Percentiles rank a stretch among this genome's conserved stretches.
These are phyloP conservation scores for Zaprionus vittiger DNA, from an alignment of 1,140 invertebrate species.

Conservation along the genomic window DNA sequence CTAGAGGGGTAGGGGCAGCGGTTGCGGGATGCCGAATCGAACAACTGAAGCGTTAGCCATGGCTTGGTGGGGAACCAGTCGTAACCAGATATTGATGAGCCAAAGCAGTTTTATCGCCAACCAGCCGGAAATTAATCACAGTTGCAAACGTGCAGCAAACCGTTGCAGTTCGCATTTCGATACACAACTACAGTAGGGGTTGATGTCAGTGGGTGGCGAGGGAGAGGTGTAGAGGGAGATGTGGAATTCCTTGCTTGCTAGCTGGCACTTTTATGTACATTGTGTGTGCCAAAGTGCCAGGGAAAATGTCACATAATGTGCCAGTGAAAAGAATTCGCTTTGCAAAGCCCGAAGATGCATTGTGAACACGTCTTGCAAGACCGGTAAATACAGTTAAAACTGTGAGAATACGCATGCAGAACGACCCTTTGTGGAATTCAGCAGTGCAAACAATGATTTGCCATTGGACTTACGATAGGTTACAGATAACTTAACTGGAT, in stretches of 20 bases:
- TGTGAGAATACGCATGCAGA: not conserved
- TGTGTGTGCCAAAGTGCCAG: not conserved
- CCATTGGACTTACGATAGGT: not conserved
- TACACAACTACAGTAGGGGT: slow-evolving; percentile 17
- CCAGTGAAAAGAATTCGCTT: not conserved
- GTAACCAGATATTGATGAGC: slow-evolving; percentile 65
- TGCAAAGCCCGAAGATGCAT: not conserved
- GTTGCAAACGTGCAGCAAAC: slow-evolving; percentile 53
- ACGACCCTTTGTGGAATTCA: not conserved
- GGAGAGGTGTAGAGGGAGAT: not conserved
- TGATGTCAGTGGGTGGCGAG: not conserved
- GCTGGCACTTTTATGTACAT: not conserved
- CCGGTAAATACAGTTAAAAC: slow-evolving; percentile 1
- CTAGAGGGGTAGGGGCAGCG: not conserved
- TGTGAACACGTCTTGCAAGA: not conserved
- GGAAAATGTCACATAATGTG: slow-evolving; percentile 4
- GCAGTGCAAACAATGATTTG: not conserved
- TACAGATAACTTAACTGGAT: not conserved
- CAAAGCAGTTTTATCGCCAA: slow-evolving; percentile 61
- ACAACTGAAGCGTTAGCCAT: slow-evolving; percentile 7
- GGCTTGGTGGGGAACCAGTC: slow-evolving; percentile 20
- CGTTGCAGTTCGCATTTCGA: slow-evolving; percentile 34
- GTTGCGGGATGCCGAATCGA: not conserved
- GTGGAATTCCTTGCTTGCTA: not conserved
- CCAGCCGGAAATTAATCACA: slow-evolving; percentile 63